Conservation (phyloP, 2,797 vertebrate genomes). For the Artibeus lituratus region DNA sequence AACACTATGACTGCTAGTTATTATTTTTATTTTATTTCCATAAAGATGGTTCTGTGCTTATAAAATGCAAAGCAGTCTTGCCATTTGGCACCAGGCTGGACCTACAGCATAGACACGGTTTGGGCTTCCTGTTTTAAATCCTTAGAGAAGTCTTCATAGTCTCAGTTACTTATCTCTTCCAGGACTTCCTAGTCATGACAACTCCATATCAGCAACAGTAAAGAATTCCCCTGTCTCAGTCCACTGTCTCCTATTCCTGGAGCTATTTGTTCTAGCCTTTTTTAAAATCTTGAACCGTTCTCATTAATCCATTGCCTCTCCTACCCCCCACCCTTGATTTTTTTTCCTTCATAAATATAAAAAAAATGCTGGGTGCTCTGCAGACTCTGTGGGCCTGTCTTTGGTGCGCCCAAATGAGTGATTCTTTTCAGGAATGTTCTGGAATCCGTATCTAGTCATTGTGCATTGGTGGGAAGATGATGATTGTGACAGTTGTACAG, state of each 20-base stretch:
- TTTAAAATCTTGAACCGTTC: background rate
- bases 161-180: background rate
- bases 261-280: background rate
- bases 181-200: background rate
- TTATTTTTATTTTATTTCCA: constrained; percentile 18
- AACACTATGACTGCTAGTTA: background rate
- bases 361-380: background rate
- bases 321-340: accelerated
- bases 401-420: background rate
- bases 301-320: background rate
- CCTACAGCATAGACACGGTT: background rate
- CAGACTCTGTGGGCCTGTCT: background rate
- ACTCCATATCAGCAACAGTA: background rate
- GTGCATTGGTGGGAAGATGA: background rate
- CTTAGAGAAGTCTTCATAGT: background rate
- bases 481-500: background rate
- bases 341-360: background rate
- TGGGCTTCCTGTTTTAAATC: background rate
- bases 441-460: background rate
- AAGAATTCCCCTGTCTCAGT: background rate
- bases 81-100: background rate
- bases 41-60: background rate
- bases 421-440: background rate
- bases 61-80: background rate
- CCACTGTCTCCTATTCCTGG: background rate